Conservation (phyloP, 2,113 vertebrate species). For the Stigmatopora nigra region DNA sequence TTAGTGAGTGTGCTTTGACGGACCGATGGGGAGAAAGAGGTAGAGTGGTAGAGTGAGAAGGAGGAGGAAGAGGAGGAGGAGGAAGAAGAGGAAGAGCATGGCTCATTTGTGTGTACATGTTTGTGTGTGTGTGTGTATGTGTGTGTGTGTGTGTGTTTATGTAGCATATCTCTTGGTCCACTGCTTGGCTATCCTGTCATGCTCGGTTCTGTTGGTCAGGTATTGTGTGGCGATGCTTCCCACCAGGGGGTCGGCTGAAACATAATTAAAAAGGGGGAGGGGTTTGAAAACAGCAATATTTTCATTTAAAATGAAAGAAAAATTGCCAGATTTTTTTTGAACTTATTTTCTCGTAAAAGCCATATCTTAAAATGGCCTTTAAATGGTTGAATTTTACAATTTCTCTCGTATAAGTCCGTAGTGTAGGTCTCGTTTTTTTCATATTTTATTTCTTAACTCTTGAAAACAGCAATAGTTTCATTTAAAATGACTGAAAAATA, state of each 20-base stretch:
- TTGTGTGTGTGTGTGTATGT: background rate
- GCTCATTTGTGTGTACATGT: constrained; percentile 62
- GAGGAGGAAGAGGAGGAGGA: constrained; percentile 5
- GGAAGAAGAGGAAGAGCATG: background rate
- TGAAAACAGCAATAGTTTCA: too few relatives aligned
- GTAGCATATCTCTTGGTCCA: constrained; percentile 97
- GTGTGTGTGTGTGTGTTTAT: constrained; percentile 63
- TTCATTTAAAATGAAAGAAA: background rate
- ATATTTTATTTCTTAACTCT: too few relatives aligned
- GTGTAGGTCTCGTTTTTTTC: too few relatives aligned
- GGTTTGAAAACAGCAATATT: background rate
- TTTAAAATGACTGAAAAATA: too few relatives aligned
- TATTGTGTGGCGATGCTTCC: constrained; percentile 97
- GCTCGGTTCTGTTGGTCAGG: constrained; percentile 96
- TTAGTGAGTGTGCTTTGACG: constrained; percentile 96
- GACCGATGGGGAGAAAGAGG: constrained; percentile 68
- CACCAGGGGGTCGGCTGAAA: constrained; percentile 89
- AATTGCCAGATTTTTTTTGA: too few relatives aligned
- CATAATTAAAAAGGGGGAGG: background rate
- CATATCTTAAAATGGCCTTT: too few relatives aligned
- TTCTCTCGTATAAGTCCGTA: too few relatives aligned
- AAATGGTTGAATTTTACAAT: too few relatives aligned
- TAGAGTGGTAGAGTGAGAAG: constrained; percentile 20
- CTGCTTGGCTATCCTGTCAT: constrained; percentile 96
- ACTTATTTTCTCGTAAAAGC: too few relatives aligned